These are phyloP conservation scores for Chrysaora quinquecirrha DNA, from an alignment of 30 jellyfish, hydroid and myxozoan species.

Conservation along the genomic window DNA sequence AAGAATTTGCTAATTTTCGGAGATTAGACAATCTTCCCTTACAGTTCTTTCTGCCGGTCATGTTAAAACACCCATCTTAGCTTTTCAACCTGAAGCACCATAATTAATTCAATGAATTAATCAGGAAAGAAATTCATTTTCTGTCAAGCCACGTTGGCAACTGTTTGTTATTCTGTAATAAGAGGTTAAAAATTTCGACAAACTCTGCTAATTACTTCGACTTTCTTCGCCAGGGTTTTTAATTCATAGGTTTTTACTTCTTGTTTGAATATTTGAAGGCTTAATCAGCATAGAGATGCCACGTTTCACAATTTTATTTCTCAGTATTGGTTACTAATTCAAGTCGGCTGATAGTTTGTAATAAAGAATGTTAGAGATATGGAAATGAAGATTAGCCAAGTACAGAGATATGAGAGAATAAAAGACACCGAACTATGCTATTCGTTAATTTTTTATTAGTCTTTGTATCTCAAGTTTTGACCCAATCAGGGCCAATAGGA, in stretches of 20 bases:
- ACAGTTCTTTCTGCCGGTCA: no score
- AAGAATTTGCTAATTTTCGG: no score
- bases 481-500: no score
- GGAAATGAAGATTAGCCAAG: conserved; percentile 50
- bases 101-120: background rate
- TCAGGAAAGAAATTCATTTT: background rate
- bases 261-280: no score
- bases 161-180: background rate
- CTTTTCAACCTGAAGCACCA: no score
- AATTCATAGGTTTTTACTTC: no score
- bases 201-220: no score
- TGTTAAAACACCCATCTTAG: no score
- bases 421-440: conserved; percentile 65
- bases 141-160: background rate
- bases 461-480: background rate
- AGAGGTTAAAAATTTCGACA: no score
- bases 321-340: background rate
- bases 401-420: conserved; percentile 35
- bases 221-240: no score
- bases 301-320: background rate
- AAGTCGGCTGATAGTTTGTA: conserved; percentile 49
- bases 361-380: conserved; percentile 38
- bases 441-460: conserved; percentile 48
- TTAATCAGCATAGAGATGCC: background rate
- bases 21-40: no score